Evolutionary conservation across 2,888 invertebrate species (phyloP).

Genomic region (Tenthredo notha): DNA sequence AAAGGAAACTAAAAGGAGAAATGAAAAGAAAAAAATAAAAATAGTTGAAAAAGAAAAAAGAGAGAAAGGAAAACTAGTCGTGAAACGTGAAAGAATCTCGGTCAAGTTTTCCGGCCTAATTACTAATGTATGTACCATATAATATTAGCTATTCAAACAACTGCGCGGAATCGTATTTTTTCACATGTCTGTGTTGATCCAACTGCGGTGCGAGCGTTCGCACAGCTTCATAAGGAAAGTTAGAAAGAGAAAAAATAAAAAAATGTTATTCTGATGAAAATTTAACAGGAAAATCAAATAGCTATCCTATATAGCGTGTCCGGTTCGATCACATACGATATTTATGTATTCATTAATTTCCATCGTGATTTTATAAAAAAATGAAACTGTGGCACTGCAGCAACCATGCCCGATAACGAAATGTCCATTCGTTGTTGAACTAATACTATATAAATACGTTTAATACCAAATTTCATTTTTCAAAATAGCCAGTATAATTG

Average conservation of each 20-base stretch:
- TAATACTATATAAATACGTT: not conserved
- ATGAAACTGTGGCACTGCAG: not conserved
- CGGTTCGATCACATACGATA: not conserved
- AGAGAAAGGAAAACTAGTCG: not conserved
- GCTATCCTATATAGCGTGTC: not conserved
- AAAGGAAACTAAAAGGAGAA: not conserved
- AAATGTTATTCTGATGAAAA: not conserved
- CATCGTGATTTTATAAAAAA: not conserved
- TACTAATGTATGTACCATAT: constrained; percentile 12
- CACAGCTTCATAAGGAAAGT: not conserved
- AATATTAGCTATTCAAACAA: not conserved
- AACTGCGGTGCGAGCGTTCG: not conserved
- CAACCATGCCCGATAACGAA: not conserved
- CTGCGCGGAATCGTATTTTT: not conserved
- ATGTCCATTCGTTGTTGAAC: not conserved
- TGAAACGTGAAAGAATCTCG: not conserved
- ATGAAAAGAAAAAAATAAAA: not conserved
- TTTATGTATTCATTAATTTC: not conserved
- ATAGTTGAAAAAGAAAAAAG: not conserved
- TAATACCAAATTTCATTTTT: not conserved
- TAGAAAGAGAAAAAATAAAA: not conserved
- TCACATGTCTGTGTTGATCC: not conserved
- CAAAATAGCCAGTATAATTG: not conserved
- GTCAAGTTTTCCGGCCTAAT: constrained; percentile 24
- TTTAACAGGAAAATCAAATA: constrained; percentile 3